phyloP scores from a whole-genome alignment of 2,113 vertebrate species.

The Osmerus mordax region DNA sequence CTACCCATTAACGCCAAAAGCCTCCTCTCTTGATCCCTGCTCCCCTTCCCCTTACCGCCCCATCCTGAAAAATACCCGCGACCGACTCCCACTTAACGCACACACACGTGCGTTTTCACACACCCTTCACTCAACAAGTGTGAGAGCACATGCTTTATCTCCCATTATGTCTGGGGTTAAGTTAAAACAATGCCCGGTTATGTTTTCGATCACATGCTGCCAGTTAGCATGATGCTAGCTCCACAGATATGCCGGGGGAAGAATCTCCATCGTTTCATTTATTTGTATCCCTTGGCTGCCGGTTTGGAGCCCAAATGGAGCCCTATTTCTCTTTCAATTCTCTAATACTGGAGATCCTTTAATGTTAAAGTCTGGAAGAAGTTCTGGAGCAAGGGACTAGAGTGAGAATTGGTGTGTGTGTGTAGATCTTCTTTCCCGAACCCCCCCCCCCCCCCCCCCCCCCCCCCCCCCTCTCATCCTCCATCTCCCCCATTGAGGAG shows the following conservation, averaged over 20 bases:
- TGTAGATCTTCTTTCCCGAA: not conserved
- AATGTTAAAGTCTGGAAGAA: not conserved
- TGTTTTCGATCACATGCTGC: not conserved
- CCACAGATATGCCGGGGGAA: too few species aligned
- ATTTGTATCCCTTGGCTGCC: too few species aligned
- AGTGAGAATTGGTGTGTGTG: not conserved
- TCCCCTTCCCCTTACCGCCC: not conserved
- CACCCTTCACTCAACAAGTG: slow-evolving; percentile 11
- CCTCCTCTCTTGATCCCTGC: not conserved
- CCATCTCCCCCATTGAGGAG: too few species aligned
- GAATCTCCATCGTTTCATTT: too few species aligned
- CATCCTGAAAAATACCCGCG: too few species aligned
- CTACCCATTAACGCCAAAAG: not conserved
- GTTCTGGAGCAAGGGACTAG: not conserved
- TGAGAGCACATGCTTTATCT: slow-evolving; percentile 36
- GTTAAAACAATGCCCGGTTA: not conserved
- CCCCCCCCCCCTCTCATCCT: too few species aligned
- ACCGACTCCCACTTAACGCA: slow-evolving; percentile 15
- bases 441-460: too few species aligned
- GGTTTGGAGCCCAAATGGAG: not conserved
- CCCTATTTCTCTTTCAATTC: not conserved
- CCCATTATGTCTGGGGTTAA: slow-evolving; percentile 24
- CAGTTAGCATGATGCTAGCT: not conserved
- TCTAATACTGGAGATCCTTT: not conserved
- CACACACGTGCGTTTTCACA: slow-evolving; percentile 4